Percentiles rank a stretch among this genome's conserved stretches.
phyloP scores from a whole-genome alignment of 30 jellyfish, hydroid and myxozoan genomes.

The Phacellophora camtschatica region DNA sequence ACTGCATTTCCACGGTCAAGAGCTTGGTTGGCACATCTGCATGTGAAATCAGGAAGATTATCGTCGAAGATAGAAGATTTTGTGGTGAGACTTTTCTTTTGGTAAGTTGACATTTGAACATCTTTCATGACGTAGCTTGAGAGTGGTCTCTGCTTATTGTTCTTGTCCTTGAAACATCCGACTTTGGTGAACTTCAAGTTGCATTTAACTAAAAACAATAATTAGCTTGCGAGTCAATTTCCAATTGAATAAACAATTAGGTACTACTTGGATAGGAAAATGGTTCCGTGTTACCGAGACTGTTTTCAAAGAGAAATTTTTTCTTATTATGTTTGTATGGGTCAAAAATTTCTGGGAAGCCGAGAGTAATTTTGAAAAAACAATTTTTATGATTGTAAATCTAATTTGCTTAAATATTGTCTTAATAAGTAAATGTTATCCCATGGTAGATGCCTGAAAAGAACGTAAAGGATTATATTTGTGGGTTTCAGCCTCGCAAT shows the following conservation, averaged over 20 bases:
- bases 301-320: not conserved
- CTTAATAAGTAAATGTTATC: not conserved
- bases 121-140: constrained; percentile 78
- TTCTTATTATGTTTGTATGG: not conserved
- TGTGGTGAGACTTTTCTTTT: constrained; percentile 76
- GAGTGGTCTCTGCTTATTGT: constrained; percentile 67
- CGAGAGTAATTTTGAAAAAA: too few species aligned
- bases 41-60: constrained; percentile 81
- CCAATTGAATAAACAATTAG: too few species aligned
- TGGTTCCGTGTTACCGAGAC: too few species aligned
- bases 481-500: too few species aligned
- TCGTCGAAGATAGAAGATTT: constrained; percentile 61
- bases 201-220: constrained; percentile 73
- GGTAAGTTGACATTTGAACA: constrained; percentile 61
- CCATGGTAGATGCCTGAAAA: not conserved
- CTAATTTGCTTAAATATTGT: not conserved
- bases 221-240: too few species aligned
- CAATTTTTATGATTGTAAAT: too few species aligned
- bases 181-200: constrained; percentile 86
- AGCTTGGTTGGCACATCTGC: constrained; percentile 98
- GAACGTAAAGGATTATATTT: too few species aligned
- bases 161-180: constrained; percentile 91
- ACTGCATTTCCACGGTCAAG: constrained; percentile 89
- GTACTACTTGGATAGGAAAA: too few species aligned
- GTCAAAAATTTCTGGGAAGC: too few species aligned